Percentiles rank a stretch among this genome's conserved stretches.
These are phyloP conservation scores for Troides aeacus DNA, from an alignment of 2,888 invertebrate genomes.

Conservation along the genomic window DNA sequence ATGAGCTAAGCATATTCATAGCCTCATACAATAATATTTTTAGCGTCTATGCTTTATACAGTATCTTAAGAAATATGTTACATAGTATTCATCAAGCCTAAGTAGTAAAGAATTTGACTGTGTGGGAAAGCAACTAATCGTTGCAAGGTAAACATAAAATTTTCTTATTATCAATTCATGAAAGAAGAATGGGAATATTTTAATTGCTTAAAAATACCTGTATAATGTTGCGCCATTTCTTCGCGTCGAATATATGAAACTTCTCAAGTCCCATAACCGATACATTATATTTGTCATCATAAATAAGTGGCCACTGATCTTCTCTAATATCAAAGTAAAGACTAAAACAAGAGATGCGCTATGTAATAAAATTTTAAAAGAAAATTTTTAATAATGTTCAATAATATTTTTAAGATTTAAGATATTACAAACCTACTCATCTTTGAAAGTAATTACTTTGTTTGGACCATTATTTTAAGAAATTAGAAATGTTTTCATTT, in stretches of 20 bases:
- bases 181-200: background rate
- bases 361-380: background rate
- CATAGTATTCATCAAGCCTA: no score
- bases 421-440: constrained; percentile 44
- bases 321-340: constrained; percentile 78
- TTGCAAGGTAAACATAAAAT: no score
- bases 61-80: no score
- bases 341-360: constrained; percentile 42
- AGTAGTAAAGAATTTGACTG: no score
- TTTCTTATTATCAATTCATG: no score
- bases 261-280: constrained; percentile 89
- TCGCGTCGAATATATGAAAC: constrained; percentile 92
- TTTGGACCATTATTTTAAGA: constrained; percentile 5
- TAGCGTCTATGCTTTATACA: no score
- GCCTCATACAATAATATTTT: no score
- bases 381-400: background rate
- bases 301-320: constrained; percentile 89
- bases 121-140: no score
- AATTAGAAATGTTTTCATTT: background rate
- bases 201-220: constrained; percentile 63
- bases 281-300: constrained; percentile 89
- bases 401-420: constrained; percentile 2
- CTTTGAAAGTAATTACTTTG: constrained; percentile 13
- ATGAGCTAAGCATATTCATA: no score
- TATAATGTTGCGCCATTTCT: constrained; percentile 90